Percentiles rank a stretch among this genome's conserved stretches.
phyloP scores from a whole-genome alignment of 2,113 vertebrate genomes.

The Poicephalus meyeri region DNA sequence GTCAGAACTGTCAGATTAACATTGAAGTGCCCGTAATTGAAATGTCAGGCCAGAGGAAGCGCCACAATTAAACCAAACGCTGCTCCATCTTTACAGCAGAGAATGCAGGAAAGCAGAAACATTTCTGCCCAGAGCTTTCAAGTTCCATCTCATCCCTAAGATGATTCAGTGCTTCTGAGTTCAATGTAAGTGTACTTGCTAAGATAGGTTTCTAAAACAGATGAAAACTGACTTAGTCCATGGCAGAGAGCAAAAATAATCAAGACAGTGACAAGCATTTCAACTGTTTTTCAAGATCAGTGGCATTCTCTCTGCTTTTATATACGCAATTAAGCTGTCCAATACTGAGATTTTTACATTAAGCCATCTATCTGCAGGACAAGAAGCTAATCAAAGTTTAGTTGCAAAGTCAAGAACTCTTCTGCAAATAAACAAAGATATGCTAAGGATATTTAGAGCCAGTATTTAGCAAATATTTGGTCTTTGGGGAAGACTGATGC shows the following conservation, averaged over 20 bases:
- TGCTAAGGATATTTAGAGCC: not conserved
- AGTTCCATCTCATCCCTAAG: not conserved
- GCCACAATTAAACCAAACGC: not conserved
- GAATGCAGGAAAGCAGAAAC: not conserved
- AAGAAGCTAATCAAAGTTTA: not conserved
- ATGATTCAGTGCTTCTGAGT: not conserved
- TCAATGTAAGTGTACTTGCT: not conserved
- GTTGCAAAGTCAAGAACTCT: not conserved
- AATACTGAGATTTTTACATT: not conserved
- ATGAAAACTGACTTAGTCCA: not conserved
- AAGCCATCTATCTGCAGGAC: not conserved
- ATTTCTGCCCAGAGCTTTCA: not conserved
- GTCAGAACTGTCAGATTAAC: not conserved
- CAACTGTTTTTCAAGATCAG: not conserved
- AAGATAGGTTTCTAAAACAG: not conserved
- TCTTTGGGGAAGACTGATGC: not conserved
- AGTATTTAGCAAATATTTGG: not conserved
- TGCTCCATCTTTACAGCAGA: not conserved
- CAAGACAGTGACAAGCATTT: not conserved
- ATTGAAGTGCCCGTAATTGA: not conserved
- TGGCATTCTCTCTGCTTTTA: not conserved
- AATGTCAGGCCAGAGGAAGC: constrained; percentile 26
- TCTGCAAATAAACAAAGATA: not conserved
- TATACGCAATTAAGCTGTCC: not conserved
- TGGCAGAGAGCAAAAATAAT: not conserved